Evolutionary conservation across 37 sponge, comb jelly and placozoan species (phyloP).

Genomic region (Mnemiopsis leidyi): DNA sequence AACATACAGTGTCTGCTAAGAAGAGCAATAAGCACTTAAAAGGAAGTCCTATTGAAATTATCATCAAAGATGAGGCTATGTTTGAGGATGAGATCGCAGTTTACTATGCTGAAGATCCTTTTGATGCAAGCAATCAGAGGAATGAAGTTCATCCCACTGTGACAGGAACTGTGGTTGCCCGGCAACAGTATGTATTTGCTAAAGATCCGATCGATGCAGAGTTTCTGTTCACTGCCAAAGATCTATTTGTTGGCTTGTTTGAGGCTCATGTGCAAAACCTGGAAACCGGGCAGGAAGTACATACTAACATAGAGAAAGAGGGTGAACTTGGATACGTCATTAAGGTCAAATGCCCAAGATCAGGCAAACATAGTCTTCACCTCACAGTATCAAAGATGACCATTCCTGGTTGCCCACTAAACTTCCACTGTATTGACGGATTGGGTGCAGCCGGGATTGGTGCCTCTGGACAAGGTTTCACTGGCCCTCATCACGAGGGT

Average conservation of each 20-base stretch:
- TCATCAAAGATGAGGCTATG: not conserved
- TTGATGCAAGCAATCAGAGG: not conserved
- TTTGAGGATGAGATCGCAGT: not conserved
- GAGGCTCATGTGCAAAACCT: not conserved
- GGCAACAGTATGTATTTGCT: slow-evolving; percentile 23
- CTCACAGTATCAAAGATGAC: not conserved
- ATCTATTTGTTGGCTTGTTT: not conserved
- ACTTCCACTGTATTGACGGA: slow-evolving; percentile 28
- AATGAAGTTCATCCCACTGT: not conserved
- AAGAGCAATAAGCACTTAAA: not conserved
- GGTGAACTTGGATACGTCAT: not conserved
- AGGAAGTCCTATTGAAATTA: not conserved
- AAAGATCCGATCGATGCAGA: not conserved
- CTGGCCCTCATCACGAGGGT: not conserved
- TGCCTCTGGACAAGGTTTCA: slow-evolving; percentile 20
- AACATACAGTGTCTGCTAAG: slow-evolving; percentile 16
- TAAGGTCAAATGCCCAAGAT: not conserved
- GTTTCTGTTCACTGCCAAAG: slow-evolving; percentile 6
- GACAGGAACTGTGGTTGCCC: not conserved
- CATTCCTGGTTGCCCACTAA: not conserved
- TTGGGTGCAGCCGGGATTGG: not conserved
- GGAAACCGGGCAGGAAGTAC: not conserved
- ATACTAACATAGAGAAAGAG: not conserved
- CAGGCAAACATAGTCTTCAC: not conserved
- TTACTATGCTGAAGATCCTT: not conserved